These are phyloP conservation scores for Phrynocephalus vlangalii DNA, from an alignment of 2,797 vertebrate genomes.

Conservation along the genomic window DNA sequence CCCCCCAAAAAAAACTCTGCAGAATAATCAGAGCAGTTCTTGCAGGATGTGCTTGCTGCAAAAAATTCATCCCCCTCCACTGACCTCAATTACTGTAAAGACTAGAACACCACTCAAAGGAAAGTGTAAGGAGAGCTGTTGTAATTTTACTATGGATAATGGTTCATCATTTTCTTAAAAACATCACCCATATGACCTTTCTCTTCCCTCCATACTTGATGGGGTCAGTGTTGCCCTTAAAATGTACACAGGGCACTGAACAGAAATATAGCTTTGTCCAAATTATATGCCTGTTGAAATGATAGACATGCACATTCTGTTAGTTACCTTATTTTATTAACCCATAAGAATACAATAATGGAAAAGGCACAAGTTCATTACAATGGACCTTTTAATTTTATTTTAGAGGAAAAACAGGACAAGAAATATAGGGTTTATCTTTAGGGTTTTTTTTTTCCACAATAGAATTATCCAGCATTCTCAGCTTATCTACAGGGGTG, in stretches of 20 bases:
- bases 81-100: too few relatives aligned
- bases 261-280: not conserved
- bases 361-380: slow-evolving; percentile 1
- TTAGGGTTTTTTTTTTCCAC: not conserved
- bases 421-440: not conserved
- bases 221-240: not conserved
- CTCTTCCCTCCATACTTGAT: not conserved
- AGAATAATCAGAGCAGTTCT: not conserved
- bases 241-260: not conserved
- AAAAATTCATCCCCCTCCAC: too few relatives aligned
- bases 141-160: not conserved
- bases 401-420: slow-evolving; percentile 3
- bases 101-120: too few relatives aligned
- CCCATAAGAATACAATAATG: slow-evolving; percentile 4
- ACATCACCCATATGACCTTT: not conserved
- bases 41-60: too few relatives aligned
- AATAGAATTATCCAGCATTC: not conserved
- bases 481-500: not conserved
- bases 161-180: too few relatives aligned
- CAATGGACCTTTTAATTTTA: not conserved
- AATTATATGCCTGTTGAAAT: not conserved
- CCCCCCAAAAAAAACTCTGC: not conserved
- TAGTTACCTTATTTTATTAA: slow-evolving; percentile 6
- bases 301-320: not conserved
- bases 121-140: too few relatives aligned